A percentile compares a stretch with the other conserved stretches of the same genome.
These are phyloP conservation scores for Glaucidium brasilianum DNA, from an alignment of 2,113 vertebrate genomes.

Conservation along the genomic window DNA sequence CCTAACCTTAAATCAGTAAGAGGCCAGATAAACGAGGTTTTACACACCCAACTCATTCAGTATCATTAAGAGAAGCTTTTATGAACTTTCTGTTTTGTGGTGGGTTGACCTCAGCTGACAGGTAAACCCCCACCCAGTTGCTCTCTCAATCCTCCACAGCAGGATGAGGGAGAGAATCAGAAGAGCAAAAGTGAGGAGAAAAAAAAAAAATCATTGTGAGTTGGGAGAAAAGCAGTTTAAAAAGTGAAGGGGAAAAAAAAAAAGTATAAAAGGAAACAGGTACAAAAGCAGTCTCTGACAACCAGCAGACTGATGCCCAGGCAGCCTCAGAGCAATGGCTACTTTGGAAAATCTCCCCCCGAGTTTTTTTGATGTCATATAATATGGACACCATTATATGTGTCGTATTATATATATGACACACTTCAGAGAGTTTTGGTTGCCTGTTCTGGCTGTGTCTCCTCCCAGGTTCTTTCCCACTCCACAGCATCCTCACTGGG, in stretches of 20 bases:
- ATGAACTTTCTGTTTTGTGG: background rate
- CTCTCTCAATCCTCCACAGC: background rate
- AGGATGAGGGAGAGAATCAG: background rate
- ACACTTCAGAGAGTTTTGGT: background rate
- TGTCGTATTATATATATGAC: too few species aligned
- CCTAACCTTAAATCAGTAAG: background rate
- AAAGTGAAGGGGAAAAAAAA: background rate
- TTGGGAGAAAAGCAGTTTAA: background rate
- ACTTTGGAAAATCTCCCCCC: background rate
- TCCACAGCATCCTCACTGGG: background rate
- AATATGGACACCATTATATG: background rate
- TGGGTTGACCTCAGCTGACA: background rate
- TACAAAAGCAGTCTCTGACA: background rate
- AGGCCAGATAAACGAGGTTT: background rate
- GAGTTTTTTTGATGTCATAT: background rate
- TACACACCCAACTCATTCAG: background rate
- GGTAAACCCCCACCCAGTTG: accelerated
- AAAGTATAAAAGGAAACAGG: background rate
- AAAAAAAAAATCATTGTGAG: background rate
- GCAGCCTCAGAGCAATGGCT: background rate
- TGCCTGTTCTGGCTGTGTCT: accelerated
- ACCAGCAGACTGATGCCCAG: background rate
- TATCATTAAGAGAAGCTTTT: background rate
- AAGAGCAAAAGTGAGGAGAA: background rate
- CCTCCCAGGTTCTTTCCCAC: background rate